Conservation (phyloP, 2,888 invertebrate species). For the Rhamnusium bicolor region DNA sequence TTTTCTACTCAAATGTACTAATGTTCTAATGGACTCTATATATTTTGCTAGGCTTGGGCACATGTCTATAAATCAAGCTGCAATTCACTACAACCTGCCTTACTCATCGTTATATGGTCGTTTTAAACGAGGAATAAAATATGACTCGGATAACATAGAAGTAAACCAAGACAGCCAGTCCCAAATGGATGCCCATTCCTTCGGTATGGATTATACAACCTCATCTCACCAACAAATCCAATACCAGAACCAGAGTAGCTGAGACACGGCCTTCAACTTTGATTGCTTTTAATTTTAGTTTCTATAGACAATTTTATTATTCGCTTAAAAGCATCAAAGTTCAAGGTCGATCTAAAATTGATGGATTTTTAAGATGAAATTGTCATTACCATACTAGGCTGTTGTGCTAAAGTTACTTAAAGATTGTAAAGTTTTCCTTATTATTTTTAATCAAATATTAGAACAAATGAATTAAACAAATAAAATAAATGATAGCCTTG, state of each 20-base stretch:
- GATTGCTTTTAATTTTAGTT: constrained; percentile 58
- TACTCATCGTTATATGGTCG: constrained; percentile 92
- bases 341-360: constrained; percentile 39
- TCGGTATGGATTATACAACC: constrained; percentile 68
- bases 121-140: constrained; percentile 87
- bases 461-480: constrained; percentile 42
- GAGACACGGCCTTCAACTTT: constrained; percentile 65
- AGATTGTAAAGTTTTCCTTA: constrained; percentile 43
- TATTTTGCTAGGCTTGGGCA: constrained; percentile 81
- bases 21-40: background rate
- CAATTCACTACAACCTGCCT: constrained; percentile 92
- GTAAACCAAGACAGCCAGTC: constrained; percentile 67
- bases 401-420: constrained; percentile 56
- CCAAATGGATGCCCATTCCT: constrained; percentile 63
- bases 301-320: background rate
- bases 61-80: constrained; percentile 95
- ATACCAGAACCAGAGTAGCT: constrained; percentile 69
- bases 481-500: constrained; percentile 44
- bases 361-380: constrained; percentile 22
- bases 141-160: constrained; percentile 75
- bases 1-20: too few species aligned
- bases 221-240: constrained; percentile 66
- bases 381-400: constrained; percentile 55
- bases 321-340: constrained; percentile 42
- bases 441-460: constrained; percentile 48